These are phyloP conservation scores for Plagiodera versicolora DNA, from an alignment of 2,888 invertebrate species.

Conservation along the genomic window DNA sequence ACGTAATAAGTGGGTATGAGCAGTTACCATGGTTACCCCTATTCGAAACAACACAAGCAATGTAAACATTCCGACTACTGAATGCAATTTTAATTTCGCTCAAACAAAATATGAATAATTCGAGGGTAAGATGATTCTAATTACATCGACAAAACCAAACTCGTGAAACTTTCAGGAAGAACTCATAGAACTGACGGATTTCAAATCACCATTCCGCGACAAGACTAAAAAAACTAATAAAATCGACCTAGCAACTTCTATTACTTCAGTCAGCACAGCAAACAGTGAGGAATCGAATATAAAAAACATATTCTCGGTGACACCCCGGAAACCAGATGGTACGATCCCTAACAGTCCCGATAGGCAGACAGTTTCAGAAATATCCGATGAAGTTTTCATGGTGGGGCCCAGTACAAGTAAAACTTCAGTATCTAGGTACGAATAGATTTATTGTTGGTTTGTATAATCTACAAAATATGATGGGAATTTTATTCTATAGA, in stretches of 20 bases:
- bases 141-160: neutral
- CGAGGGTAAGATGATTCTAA: neutral
- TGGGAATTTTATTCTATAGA: constrained; percentile 15
- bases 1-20: too few species aligned
- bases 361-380: constrained; percentile 33
- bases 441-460: neutral
- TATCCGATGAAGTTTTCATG: constrained; percentile 37
- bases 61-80: too few species aligned
- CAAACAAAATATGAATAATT: constrained; percentile 7
- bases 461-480: neutral
- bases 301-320: constrained; percentile 32
- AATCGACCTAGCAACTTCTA: constrained; percentile 19
- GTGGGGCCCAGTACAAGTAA: constrained; percentile 7
- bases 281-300: constrained; percentile 24
- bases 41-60: too few species aligned
- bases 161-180: constrained; percentile 32
- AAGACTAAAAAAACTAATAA: constrained; percentile 24
- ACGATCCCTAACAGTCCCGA: constrained; percentile 23
- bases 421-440: neutral
- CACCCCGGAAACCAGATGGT: constrained; percentile 22
- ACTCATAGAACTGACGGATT: constrained; percentile 35
- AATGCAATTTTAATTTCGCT: too few species aligned
- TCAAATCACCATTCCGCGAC: constrained; percentile 29
- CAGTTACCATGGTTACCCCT: too few species aligned
- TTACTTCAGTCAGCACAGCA: constrained; percentile 15